A percentile compares a stretch with the other conserved stretches of the same genome.
These are phyloP conservation scores for Otocyon megalotis DNA, from an alignment of 2,113 vertebrate species.

Conservation along the genomic window DNA sequence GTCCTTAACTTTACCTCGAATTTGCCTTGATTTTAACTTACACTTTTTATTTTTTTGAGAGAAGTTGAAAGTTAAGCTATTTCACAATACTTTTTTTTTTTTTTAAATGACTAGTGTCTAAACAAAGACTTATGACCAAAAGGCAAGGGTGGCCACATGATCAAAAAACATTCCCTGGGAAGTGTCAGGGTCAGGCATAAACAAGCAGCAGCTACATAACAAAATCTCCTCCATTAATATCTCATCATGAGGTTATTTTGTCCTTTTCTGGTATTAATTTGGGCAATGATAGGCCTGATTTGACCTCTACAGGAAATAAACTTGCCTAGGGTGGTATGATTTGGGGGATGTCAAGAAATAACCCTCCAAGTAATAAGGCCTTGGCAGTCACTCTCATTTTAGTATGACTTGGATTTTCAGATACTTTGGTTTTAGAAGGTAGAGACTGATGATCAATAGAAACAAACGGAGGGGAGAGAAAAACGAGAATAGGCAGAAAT, in stretches of 20 bases:
- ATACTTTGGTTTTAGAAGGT: slow-evolving; percentile 35
- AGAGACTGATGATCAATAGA: background rate
- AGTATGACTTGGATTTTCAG: slow-evolving; percentile 48
- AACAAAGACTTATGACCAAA: slow-evolving; percentile 54
- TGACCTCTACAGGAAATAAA: background rate
- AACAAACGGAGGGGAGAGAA: background rate
- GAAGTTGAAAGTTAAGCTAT: slow-evolving; percentile 45
- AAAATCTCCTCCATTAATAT: background rate
- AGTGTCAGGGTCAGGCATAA: slow-evolving; percentile 9
- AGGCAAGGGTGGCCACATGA: slow-evolving; percentile 16
- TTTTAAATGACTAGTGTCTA: background rate
- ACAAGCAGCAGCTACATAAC: slow-evolving; percentile 63
- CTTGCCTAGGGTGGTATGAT: background rate
- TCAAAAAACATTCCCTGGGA: slow-evolving; percentile 63
- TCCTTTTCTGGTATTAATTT: slow-evolving; percentile 46
- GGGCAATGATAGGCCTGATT: background rate
- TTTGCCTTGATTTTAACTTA: slow-evolving; percentile 64
- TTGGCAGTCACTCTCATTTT: slow-evolving; percentile 44
- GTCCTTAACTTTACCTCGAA: slow-evolving; percentile 65
- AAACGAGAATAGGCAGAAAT: background rate
- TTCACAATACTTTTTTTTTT: background rate
- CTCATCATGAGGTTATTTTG: background rate
- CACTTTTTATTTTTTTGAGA: background rate
- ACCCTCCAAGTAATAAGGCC: background rate
- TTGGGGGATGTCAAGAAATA: slow-evolving; percentile 19